A percentile compares a stretch with the other conserved stretches of the same genome.
These are phyloP conservation scores for Julus scanicus DNA, from an alignment of 2,888 invertebrate species.

Conservation along the genomic window DNA sequence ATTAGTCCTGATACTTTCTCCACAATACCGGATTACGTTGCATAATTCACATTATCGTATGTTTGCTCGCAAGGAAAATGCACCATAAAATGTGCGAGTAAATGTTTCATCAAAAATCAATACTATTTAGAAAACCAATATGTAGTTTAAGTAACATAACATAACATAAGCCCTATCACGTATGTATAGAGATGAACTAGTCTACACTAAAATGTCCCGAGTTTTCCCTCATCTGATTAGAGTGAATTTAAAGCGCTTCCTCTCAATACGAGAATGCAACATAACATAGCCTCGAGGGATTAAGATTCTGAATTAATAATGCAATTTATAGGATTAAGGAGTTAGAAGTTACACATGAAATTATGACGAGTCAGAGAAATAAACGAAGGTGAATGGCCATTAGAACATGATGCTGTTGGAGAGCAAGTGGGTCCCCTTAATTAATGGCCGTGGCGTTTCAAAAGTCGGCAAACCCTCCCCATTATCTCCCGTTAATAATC, in stretches of 20 bases:
- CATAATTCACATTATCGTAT: too few relatives aligned
- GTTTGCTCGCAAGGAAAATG: too few relatives aligned
- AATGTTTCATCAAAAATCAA: too few relatives aligned
- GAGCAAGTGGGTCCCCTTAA: slow-evolving; percentile 22
- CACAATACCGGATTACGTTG: too few relatives aligned
- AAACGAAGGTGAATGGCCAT: slow-evolving; percentile 45
- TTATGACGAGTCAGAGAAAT: slow-evolving; percentile 42
- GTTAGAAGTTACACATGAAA: slow-evolving; percentile 34
- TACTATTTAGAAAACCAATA: too few relatives aligned
- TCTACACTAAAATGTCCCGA: too few relatives aligned
- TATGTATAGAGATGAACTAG: too few relatives aligned
- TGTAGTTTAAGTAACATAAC: too few relatives aligned
- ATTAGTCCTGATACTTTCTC: too few relatives aligned
- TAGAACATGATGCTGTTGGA: neutral
- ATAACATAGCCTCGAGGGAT: neutral
- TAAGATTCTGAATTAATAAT: slow-evolving; percentile 28
- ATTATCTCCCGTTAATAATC: slow-evolving; percentile 43
- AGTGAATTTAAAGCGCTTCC: neutral
- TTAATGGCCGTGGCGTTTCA: slow-evolving; percentile 40
- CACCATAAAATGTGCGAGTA: too few relatives aligned
- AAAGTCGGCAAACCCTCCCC: slow-evolving; percentile 40
- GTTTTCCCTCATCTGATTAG: neutral
- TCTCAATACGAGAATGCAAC: neutral
- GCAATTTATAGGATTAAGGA: slow-evolving; percentile 45
- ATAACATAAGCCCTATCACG: too few relatives aligned